Base-by-base conservation (phyloP, 2,888 invertebrate genomes). In the Pachymerium ferrugineum region DNA sequence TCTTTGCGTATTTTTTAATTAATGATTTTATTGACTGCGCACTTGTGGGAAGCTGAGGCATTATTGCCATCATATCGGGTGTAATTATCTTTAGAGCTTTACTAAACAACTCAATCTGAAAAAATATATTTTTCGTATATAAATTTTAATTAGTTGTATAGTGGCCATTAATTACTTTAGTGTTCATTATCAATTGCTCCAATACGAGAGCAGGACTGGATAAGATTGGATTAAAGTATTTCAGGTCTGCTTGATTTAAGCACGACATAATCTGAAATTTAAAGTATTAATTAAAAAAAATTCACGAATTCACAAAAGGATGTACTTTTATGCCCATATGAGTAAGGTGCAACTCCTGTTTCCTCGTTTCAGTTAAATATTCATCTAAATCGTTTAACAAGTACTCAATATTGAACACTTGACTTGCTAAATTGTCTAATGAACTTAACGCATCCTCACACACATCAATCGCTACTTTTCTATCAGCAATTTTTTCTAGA, bases 181-280 rank as follows among this genome's bases (percentile, higher is more conserved):
- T 89, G 80, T 94, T 94, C 93, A 95, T 94, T 12, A 95, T 81
- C 73, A 93, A 85, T 80, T 93, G 92, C 80, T 95, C 95, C 8
- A 94, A 84, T 79, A 95, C 89, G 3, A 91, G 82, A 47, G 91
- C 80, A 0, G 95, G 95, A 76, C 80, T 76, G 2, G 79, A 76
- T 5, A 81, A 78, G 22, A 79, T 71, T 16, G 38, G 35, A 22
- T 35, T 2, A 33, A 73, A 75, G 70, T 73, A 54, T 54, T 54
- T 54, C 1, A 22, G 22, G 19, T 54, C 47, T 5, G 19, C 1
- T 54, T 54, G 47, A 10, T 16, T 16, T 19, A 54, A 54, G 47
- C 47, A 54, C 10, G 19, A 54, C 47, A 54, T 54, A 54, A 54
- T 54, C 47, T 54, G 19, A n/a, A 54, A n/a, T n/a, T n/a, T n/a